Percentiles rank a stretch among this genome's conserved stretches.
These are phyloP conservation scores for Melanotaenia pygmaea DNA, from an alignment of 2,797 vertebrate species.

Conservation along the genomic window DNA sequence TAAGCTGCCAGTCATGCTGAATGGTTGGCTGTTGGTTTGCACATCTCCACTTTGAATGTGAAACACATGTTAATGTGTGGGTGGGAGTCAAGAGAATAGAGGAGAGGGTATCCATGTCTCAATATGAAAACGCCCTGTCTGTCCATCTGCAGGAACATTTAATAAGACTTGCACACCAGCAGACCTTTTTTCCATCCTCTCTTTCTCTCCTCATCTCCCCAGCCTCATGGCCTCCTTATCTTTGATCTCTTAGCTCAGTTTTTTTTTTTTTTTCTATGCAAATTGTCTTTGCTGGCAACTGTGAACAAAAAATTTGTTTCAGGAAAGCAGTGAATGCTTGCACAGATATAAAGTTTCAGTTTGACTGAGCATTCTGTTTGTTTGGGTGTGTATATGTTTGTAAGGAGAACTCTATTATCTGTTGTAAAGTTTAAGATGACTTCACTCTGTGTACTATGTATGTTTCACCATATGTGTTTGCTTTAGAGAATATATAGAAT, in stretches of 20 bases:
- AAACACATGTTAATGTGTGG: conserved; percentile 87
- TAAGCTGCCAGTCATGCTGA: conserved; percentile 73
- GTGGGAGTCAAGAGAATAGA: conserved; percentile 84
- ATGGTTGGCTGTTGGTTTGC: conserved; percentile 79
- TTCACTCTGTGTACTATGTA: conserved; percentile 16
- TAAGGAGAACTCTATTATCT: conserved; percentile 24
- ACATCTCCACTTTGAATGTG: conserved; percentile 84
- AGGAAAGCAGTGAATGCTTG: conserved; percentile 41
- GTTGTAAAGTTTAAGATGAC: conserved; percentile 43
- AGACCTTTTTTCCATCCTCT: conserved; percentile 68
- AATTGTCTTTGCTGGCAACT: conserved; percentile 52
- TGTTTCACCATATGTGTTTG: conserved; percentile 45
- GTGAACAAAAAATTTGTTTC: conserved; percentile 20
- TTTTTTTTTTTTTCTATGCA: conserved; percentile 64
- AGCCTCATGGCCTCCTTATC: conserved; percentile 55
- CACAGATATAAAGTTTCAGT: conserved; percentile 50
- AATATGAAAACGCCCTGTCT: conserved; percentile 84
- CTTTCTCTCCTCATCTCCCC: conserved; percentile 43
- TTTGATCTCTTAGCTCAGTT: conserved; percentile 63
- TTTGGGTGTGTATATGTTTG: conserved; percentile 73
- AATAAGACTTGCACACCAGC: conserved; percentile 74
- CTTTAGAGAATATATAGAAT: conserved; percentile 41
- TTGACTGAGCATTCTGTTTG: conserved; percentile 38
- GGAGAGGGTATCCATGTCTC: conserved; percentile 87
- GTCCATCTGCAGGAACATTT: conserved; percentile 85